Evolutionary conservation across 2,113 vertebrate species (phyloP), one percentile per base, ranked within the genome.

Genomic region (Brachyistius frenatus): DNA sequence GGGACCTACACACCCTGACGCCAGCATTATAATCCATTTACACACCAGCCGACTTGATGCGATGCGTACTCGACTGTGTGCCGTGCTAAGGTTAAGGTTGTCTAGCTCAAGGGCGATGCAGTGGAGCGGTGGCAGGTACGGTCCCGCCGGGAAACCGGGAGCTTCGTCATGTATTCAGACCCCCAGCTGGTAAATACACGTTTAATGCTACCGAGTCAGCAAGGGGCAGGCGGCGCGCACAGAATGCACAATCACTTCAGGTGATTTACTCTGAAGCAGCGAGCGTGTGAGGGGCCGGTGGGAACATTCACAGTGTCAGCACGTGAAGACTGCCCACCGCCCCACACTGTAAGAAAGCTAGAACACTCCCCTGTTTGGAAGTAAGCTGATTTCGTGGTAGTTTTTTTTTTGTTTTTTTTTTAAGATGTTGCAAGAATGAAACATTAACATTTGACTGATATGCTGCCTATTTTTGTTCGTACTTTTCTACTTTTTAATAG

Each of bases 91-190:
- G 91, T 89, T 61, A 83, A 73, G 69, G 81, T 23, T 84, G 86
- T 88, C 87, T 79, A 2, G 81, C 90, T 89, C 89, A 92, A 92
- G 91, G 90, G 88, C 84, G 78, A 74, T 67, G 85, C 7, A 68
- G 74, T 60, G 79, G 35, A 73, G 39, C 50, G 1, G 14, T 76
- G 76, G 83, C 88, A 88, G 86, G 83, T 84, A 65, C 6, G 55
- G 32, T 11, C 80, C 81, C 70, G 11, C 72, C 84, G 90, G 89
- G 88, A 88, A 57, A 62, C 66, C 64, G 13, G 37, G 36, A 41
- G 41, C 76, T 73, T 84, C 69, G 66, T 87, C 85, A 54, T 62
- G 62, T 70, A 84, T 81, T 85, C 78, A 84, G 64, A 66, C 71
- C 74, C 75, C 76, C 86, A 75, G 79, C 89, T 89, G 88, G 83